Base-by-base conservation (phyloP, 2,797 vertebrate genomes). In the Pelodytes ibericus region DNA sequence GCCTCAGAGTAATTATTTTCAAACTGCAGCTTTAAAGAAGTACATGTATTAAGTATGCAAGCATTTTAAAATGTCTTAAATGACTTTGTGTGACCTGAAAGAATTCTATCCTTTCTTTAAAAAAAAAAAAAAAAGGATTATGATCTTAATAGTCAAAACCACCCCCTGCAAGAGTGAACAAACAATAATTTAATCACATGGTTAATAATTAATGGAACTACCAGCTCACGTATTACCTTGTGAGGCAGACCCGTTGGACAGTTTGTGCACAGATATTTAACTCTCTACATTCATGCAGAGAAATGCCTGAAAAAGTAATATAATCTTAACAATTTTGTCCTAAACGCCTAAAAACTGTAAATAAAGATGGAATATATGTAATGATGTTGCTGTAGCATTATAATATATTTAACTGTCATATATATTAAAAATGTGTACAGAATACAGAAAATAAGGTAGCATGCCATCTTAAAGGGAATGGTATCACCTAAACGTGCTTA, bases 171-270 rank as follows among this genome's bases (percentile, higher is more conserved):
- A 66, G 62, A 75, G 47, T 85, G 84, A 84, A 86, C 78, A 81
- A 89, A 83, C 81, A 83, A 80, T 83, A 73, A 39, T 86, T 85
- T 86, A 86, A 84, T 85, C 57, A 26, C 76, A 41, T 0, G 4
- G 88, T 92, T 92, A 92, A 91, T 91, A 59, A 92, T 93, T 91
- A 77, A 88, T 80, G 84, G 68, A 75, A 67, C 63, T 75, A 75
- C 81, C 74, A 36, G 5, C 58, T 77, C 70, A n/a, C 39, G 70
- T 79, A 81, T 68, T 16, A 36, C 27, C 16, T 18, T 22, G 58
- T 25, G 74, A 70, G 72, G 27, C 69, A 76, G 58, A 67, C 51
- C 27, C 60, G 81, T 68, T 64, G 81, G 58, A 70, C 58, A 68
- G 80, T 83, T 81, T 75, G 53, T 0, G 68, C 36, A 30, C 41